Evolutionary conservation across 2,113 vertebrate genomes (phyloP).

Genomic region (Micronycteris hirsuta): DNA sequence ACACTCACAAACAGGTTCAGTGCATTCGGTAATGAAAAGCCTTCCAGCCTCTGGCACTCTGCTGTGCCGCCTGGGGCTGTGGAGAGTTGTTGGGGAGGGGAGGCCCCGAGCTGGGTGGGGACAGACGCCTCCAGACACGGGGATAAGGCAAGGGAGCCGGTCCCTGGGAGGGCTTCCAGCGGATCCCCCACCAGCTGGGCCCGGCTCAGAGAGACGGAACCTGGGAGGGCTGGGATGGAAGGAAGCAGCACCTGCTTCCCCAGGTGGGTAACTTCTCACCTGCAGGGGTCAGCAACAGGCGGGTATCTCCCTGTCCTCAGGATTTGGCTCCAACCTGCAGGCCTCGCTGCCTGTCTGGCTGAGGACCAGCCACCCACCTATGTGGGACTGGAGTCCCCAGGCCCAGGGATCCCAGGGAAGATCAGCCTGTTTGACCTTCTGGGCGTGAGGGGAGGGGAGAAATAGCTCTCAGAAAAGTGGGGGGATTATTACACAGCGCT

Average conservation of each 20-base stretch:
- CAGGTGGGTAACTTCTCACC: neutral
- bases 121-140: neutral
- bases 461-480: neutral
- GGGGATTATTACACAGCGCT: neutral
- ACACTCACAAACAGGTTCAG: constrained; percentile 76
- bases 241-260: neutral
- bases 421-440: neutral
- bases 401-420: neutral
- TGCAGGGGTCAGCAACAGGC: constrained; percentile 7
- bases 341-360: neutral
- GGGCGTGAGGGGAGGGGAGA: neutral
- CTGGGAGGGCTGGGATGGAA: neutral
- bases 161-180: neutral
- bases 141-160: neutral
- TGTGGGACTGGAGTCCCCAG: neutral
- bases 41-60: constrained; percentile 69
- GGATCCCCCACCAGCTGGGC: constrained; percentile 30
- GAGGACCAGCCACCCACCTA: neutral
- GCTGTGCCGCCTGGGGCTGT: constrained; percentile 61
- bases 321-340: neutral
- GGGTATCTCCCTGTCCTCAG: neutral
- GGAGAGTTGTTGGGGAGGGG: neutral
- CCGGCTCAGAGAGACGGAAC: neutral
- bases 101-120: neutral
- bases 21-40: constrained; percentile 74